Base-by-base conservation (phyloP, 53 echinoderm and acorn worm species). In the Holothuria leucospilota region DNA sequence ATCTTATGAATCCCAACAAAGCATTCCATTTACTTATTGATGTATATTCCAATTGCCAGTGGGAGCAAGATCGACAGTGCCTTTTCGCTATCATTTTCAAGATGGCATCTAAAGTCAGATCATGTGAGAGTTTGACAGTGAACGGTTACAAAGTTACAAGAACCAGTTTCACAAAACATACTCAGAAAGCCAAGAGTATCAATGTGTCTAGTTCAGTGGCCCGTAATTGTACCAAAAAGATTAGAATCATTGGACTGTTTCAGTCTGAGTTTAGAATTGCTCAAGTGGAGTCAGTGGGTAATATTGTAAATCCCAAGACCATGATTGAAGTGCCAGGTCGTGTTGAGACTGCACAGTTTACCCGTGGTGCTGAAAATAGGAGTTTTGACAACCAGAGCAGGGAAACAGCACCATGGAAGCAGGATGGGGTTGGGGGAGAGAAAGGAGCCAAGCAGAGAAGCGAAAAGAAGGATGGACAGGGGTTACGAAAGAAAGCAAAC, bases 191-290 rank as follows among this genome's bases (percentile, higher is more conserved):
- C 28, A 80, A 60, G 56, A 28, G 60, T 21, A 80, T 80, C 13
- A 80, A 80, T 80, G 80, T 80, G 14, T 80, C 80, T 9, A 80
- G 80, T 20, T 80, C 80, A 59, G 80, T 80, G 80, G 80, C 80
- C 12, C 38, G 61, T 29, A 80, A 80, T 61, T 80, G 80, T 59
- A 80, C 53, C 56, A 60, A 29, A 38, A 80, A 80, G 29, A 59
- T 80, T 29, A 59, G 80, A n/a, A 80, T 80, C 8, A 80, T 80
- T 59, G 80, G 80, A n/a, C 30, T 80, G 61, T 80, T 80, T 62
- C 29, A 80, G 53, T 80, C 80, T 30, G 27, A 30, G 12, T 80
- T 80, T 61, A 8, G 21, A 20, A 80, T 80, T 29, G 0, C 18
- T 18, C 56, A 18, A 56, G 56, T 56, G 2, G 56, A 56, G 4